phyloP scores from a whole-genome alignment of 2,888 invertebrate genomes.

The Pocota personata region DNA sequence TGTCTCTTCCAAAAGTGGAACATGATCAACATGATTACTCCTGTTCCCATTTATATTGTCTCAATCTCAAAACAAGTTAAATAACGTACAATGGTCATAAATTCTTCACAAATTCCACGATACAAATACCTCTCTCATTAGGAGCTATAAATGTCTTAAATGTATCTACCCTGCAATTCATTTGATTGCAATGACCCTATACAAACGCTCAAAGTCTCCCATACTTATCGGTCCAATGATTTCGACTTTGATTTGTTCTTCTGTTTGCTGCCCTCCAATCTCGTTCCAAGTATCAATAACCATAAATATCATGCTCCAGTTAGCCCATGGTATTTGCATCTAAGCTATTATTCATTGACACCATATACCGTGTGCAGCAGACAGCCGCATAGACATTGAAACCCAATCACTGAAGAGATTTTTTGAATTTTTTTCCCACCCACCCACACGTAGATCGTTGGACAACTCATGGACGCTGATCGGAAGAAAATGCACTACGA shows the following conservation, averaged over 20 bases:
- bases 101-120: slow-evolving; percentile 3
- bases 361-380: slow-evolving; percentile 58
- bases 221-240: slow-evolving; percentile 56
- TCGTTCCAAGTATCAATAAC: slow-evolving; percentile 54
- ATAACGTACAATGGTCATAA: slow-evolving; percentile 2
- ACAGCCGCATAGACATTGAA: slow-evolving; percentile 65
- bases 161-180: slow-evolving; percentile 3
- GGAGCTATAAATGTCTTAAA: slow-evolving; percentile 1
- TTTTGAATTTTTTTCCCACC: slow-evolving; percentile 31
- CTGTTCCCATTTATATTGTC: not conserved
- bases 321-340: slow-evolving; percentile 54
- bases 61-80: slow-evolving; percentile 6
- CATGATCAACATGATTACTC: not conserved
- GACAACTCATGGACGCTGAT: slow-evolving; percentile 97
- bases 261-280: not conserved
- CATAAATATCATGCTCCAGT: slow-evolving; percentile 72
- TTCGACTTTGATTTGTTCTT: slow-evolving; percentile 45
- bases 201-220: slow-evolving; percentile 31
- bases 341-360: slow-evolving; percentile 36
- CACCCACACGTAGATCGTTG: slow-evolving; percentile 90
- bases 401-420: slow-evolving; percentile 37
- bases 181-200: slow-evolving; percentile 27
- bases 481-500: slow-evolving; percentile 95
- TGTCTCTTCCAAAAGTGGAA: not conserved
- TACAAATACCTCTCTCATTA: not conserved